Evolutionary conservation across 2,797 vertebrate genomes (phyloP), one percentile per base, ranked within the genome.

Genomic region (Limnodromus scolopaceus): DNA sequence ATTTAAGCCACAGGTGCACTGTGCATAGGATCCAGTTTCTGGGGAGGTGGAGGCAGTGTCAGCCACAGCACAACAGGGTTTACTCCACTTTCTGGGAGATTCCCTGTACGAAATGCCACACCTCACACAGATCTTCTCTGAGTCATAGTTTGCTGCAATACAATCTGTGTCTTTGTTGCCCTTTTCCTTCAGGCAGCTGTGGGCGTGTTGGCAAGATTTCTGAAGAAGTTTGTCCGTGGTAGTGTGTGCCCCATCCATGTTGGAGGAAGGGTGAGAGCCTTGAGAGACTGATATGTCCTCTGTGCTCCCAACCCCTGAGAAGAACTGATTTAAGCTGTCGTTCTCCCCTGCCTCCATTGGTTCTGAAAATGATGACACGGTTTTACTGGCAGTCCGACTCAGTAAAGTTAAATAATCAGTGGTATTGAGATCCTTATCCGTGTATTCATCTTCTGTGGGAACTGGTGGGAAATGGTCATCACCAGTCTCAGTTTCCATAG

Each of bases 311-410:
- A 94, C 97, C 48, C 98, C 99, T 0, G 98, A 97, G 94, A 98
- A 99, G 61, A 98, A 99, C 95, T 99, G 99, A 96, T 99, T 99
- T 74, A 99, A 98, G 89, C 99, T 99, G 96, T 99, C 99, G 4
- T 99, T 99, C 95, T 99, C 99, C 24, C 99, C 99, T 9, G 99
- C 98, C 94, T 99, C 99, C 97, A 99, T 74, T 0, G 99, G 99
- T 93, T 99, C 98, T 1, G 97, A 98, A 92, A 99, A 97, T 1
- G 98, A 98, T 2, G 98, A 94, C 43, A 95, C 13, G 1, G 98
- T 98, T 80, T 93, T 97, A 89, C 97, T 96, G 58, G 94, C 95
- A 41, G 96, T 85, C 60, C 6, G 94, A 54, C 69, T 81, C 38
- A 94, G 81, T 41, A 89, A 58, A 66, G 93, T 92, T 4, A 87